phyloP scores from a whole-genome alignment of 2,888 invertebrate species.

The Luperina nickerlii region DNA sequence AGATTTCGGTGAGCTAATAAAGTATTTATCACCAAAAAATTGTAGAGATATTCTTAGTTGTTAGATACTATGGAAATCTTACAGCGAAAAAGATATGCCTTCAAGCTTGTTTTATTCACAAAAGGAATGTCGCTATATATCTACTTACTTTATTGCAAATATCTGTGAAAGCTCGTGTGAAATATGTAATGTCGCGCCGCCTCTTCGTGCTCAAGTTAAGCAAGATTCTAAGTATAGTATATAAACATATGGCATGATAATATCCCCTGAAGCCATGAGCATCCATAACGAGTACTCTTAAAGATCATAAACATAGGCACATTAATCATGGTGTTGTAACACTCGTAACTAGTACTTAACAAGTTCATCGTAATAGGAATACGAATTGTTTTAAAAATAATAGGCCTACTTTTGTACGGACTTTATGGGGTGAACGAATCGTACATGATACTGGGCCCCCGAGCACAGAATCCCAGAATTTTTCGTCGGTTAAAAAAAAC shows the following conservation, averaged over 20 bases:
- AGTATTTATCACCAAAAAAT: background rate
- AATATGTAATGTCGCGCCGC: conserved; percentile 22
- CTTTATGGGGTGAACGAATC: no score
- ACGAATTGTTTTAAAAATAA: background rate
- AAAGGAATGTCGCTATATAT: conserved; percentile 32
- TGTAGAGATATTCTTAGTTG: background rate
- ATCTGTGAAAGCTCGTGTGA: conserved; percentile 32
- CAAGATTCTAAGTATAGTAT: conserved; percentile 28
- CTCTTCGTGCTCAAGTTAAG: conserved; percentile 16
- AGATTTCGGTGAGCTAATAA: no score
- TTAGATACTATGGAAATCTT: background rate
- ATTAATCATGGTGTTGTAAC: conserved; percentile 26
- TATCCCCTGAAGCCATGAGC: conserved; percentile 33
- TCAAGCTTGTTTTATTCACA: conserved; percentile 15
- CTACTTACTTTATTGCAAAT: conserved; percentile 10
- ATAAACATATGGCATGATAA: conserved; percentile 11
- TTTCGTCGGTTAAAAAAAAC: no score
- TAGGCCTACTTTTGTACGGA: background rate
- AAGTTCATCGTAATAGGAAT: conserved; percentile 1
- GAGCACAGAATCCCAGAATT: background rate
- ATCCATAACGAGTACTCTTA: conserved; percentile 30
- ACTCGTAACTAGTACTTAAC: background rate
- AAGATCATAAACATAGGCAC: conserved; percentile 33
- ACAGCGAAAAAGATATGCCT: background rate
- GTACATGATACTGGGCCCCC: no score